phyloP scores from a whole-genome alignment of 2,113 vertebrate species.

The Aspidoscelis tigris region DNA sequence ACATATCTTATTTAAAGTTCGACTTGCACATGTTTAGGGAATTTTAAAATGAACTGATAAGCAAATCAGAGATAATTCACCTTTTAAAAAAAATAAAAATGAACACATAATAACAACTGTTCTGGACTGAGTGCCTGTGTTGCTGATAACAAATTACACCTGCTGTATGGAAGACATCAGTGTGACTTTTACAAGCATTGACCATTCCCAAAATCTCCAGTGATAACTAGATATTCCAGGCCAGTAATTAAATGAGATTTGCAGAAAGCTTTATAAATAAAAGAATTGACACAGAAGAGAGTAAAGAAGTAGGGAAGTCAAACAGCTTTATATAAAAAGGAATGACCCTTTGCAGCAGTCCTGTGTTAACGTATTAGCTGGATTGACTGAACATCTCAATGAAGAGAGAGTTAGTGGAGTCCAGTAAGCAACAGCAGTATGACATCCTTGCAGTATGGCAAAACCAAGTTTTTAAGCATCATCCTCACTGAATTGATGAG shows the following conservation, averaged over 20 bases:
- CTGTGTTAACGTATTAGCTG: not conserved
- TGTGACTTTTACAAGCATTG: not conserved
- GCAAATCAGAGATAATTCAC: constrained; percentile 29
- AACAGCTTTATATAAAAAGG: not conserved
- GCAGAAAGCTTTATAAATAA: constrained; percentile 19
- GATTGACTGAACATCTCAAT: not conserved
- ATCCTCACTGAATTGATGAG: not conserved
- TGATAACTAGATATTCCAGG: not conserved
- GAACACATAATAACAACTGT: not conserved
- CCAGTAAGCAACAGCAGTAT: too few relatives aligned
- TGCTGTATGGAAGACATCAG: not conserved
- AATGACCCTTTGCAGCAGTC: not conserved
- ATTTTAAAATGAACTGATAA: constrained; percentile 27
- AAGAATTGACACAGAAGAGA: not conserved
- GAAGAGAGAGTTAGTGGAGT: too few relatives aligned
- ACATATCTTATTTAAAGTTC: constrained; percentile 8
- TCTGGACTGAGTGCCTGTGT: not conserved
- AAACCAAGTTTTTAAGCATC: not conserved
- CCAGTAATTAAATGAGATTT: not conserved
- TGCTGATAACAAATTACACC: not conserved
- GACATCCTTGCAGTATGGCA: not conserved
- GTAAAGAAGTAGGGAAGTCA: not conserved
- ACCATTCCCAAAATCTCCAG: not conserved
- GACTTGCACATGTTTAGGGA: constrained; percentile 20
- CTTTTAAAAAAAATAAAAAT: constrained; percentile 5